Evolutionary conservation across 2,888 invertebrate species (phyloP).

Genomic region (Thera obeliscata): DNA sequence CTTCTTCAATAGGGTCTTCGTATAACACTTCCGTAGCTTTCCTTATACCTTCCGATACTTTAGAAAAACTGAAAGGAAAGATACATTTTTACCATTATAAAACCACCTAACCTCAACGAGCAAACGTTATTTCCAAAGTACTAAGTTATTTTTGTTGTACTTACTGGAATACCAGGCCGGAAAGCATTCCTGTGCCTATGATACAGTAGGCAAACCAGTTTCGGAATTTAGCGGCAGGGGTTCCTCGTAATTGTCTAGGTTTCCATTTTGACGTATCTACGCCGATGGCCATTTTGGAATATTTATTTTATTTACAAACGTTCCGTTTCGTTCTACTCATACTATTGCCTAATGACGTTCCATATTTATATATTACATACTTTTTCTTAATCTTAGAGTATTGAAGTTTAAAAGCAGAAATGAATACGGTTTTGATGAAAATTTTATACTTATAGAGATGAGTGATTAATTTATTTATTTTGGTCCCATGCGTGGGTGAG

Average conservation of each 20-base stretch:
- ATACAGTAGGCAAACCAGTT: slow-evolving; percentile 80
- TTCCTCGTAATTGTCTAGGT: slow-evolving; percentile 87
- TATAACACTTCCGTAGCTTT: slow-evolving; percentile 60
- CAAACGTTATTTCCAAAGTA: slow-evolving; percentile 25
- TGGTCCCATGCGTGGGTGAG: no score
- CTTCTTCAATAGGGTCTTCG: slow-evolving; percentile 73
- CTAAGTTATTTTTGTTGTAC: slow-evolving; percentile 42
- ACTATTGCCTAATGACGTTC: no score
- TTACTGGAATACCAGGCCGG: slow-evolving; percentile 81
- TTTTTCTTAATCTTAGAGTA: no score
- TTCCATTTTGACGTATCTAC: slow-evolving; percentile 85
- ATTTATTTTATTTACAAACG: slow-evolving; percentile 8
- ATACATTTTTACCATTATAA: background rate
- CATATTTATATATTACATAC: no score
- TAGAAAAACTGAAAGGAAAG: slow-evolving; percentile 58
- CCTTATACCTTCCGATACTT: slow-evolving; percentile 58
- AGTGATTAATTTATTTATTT: no score
- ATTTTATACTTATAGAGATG: no score
- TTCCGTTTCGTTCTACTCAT: background rate
- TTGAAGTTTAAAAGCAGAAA: no score
- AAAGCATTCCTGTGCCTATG: slow-evolving; percentile 69
- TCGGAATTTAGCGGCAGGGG: slow-evolving; percentile 84
- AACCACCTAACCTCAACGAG: slow-evolving; percentile 44
- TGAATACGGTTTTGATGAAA: no score
- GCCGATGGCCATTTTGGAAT: slow-evolving; percentile 76